Evolutionary conservation across 2,113 vertebrate species (phyloP).

Genomic region (Andinoacara biseriatus): DNA sequence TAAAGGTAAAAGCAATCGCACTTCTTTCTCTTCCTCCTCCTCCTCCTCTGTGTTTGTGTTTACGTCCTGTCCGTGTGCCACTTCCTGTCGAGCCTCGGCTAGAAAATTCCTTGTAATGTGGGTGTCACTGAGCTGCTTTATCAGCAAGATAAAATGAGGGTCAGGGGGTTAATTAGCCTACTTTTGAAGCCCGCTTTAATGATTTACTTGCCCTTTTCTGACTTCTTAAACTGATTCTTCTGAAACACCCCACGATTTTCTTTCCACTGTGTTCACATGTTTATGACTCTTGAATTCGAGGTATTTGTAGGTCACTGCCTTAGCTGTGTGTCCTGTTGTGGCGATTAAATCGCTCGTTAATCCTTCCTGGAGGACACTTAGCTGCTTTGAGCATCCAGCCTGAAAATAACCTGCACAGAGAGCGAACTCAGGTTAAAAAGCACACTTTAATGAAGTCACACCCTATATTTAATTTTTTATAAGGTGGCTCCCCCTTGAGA

Average conservation of each 20-base stretch:
- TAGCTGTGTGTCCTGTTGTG: conserved; percentile 23
- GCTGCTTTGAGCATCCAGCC: background rate
- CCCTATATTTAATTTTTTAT: too few species aligned
- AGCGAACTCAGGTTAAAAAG: background rate
- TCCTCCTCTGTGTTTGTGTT: conserved; percentile 8
- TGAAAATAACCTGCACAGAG: conserved; percentile 50
- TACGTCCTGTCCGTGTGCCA: conserved; percentile 9
- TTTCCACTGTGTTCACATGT: background rate
- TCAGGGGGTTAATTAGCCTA: conserved; percentile 1
- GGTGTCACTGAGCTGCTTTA: conserved; percentile 37
- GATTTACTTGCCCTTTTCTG: background rate
- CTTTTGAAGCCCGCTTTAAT: background rate
- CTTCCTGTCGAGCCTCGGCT: conserved; percentile 24
- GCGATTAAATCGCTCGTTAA: conserved; percentile 51
- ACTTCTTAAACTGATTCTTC: background rate
- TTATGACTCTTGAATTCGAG: conserved; percentile 26
- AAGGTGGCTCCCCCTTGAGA: background rate
- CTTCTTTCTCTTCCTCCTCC: background rate
- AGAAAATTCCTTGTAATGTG: background rate
- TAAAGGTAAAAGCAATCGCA: conserved; percentile 88
- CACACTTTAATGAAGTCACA: background rate
- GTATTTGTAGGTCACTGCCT: conserved; percentile 24
- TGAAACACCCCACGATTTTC: background rate
- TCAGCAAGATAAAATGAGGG: conserved; percentile 4
- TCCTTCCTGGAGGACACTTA: conserved; percentile 46